Conservation (phyloP, 2,797 vertebrate genomes). For the Agapornis canus region DNA sequence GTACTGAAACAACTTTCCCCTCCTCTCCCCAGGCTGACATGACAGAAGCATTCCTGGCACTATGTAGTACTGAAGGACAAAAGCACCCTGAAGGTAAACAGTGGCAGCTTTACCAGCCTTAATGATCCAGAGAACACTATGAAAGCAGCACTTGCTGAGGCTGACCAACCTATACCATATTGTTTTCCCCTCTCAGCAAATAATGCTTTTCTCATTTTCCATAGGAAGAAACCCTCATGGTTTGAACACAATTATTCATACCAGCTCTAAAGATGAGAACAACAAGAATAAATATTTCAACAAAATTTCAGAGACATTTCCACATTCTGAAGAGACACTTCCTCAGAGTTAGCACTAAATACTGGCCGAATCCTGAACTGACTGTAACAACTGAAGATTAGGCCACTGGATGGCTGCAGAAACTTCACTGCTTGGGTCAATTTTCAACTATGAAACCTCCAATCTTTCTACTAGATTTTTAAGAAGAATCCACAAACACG, state of each 20-base stretch:
- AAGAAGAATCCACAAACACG: neutral
- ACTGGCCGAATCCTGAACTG: neutral
- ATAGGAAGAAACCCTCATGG: accelerated
- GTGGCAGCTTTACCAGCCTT: neutral
- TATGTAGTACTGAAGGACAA: neutral
- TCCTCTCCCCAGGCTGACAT: neutral
- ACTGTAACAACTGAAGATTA: neutral
- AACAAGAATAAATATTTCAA: neutral
- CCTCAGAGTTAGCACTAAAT: neutral
- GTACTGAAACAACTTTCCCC: neutral
- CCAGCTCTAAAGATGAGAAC: neutral
- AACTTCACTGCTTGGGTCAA: neutral
- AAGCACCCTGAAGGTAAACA: neutral
- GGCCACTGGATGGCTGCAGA: neutral
- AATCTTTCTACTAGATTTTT: neutral
- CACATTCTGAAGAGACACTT: neutral
- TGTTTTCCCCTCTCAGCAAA: neutral
- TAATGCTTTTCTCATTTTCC: neutral
- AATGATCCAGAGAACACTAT: neutral
- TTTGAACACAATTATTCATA: neutral
- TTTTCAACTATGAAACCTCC: neutral
- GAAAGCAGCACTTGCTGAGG: neutral
- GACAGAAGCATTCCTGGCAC: neutral
- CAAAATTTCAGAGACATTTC: neutral
- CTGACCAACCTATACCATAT: neutral